These are phyloP conservation scores for Caenorhabditis sp. DNA, from an alignment of 2,888 invertebrate genomes.

Conservation along the genomic window DNA sequence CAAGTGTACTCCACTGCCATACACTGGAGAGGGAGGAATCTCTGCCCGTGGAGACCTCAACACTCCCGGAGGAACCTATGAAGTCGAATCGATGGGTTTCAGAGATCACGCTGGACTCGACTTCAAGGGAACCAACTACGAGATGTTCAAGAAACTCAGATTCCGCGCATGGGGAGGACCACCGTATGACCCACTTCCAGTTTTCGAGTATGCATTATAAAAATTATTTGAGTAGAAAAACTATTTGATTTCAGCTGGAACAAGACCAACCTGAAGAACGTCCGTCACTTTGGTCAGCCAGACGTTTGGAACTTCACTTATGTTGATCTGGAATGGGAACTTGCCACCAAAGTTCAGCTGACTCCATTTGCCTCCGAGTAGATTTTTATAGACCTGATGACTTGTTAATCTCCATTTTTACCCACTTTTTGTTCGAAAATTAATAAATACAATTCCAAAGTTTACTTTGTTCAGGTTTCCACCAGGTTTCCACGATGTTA, in stretches of 20 bases:
- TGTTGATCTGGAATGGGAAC: conserved; percentile 83
- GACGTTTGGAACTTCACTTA: conserved; percentile 89
- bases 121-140: conserved; percentile 85
- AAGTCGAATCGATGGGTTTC: conserved; percentile 88
- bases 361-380: conserved; percentile 30
- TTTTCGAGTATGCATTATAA: conserved; percentile 86
- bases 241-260: conserved; percentile 86
- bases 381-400: conserved; percentile 30
- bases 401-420: conserved; percentile 13
- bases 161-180: conserved; percentile 87
- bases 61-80: conserved; percentile 87
- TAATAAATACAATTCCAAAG: no score
- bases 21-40: conserved; percentile 88
- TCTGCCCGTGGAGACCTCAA: conserved; percentile 89
- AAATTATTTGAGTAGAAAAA: no score
- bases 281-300: conserved; percentile 88
- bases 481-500: no score
- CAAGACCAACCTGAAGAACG: conserved; percentile 86
- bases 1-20: conserved; percentile 86
- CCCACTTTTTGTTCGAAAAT: no score
- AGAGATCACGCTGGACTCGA: conserved; percentile 88
- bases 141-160: conserved; percentile 84
- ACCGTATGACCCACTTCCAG: conserved; percentile 87
- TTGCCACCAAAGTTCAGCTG: conserved; percentile 60
- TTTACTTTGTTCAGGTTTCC: not conserved